Base-by-base conservation (phyloP, 2,113 vertebrate species). In the Albula glossodonta region DNA sequence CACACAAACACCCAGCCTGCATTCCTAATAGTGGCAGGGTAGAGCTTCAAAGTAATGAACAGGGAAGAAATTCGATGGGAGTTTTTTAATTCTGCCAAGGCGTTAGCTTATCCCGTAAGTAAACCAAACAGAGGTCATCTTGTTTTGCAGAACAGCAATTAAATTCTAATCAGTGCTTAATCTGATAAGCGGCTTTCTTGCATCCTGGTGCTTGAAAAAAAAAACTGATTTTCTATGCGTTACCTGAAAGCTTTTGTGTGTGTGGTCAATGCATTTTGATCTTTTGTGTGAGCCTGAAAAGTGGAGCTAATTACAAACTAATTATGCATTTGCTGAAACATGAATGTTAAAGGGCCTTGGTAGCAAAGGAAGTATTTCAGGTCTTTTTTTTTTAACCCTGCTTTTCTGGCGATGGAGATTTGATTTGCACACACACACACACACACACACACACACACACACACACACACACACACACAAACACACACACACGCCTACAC, bases 81-180 rank as follows among this genome's bases (percentile, higher is more conserved):
- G 94, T 94, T 95, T 94, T 93, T 93, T 94, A 91, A 93, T 94
- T 96, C 93, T 94, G 90, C 94, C 91, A 89, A 41, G 92, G 83
- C 88, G 92, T 88, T 91, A 90, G 90, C 93, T 88, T 90, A 93
- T 94, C 94, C 95, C 91, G 86, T 93, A 93, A 95, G 88, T 94
- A 95, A 96, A 95, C 95, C 95, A 96, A 95, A 93, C 93, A 93
- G 94, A 95, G 95, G 95, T 95, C 94, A 94, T 92, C 93, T 90
- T 94, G 92, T 95, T 95, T 94, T 93, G 94, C 92, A 95, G 94
- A 95, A 95, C 92, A 93, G 89, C 91, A 95, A 95, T 95, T 96
- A 95, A 93, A 93, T 90, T 88, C 87, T 95, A 94, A 96, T 96
- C 93, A 94, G 90, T 56, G 87, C 91, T 95, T 41, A 93, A 94